phyloP scores from a whole-genome alignment of 92 coral and sea anemone species.

The Porites divaricata region DNA sequence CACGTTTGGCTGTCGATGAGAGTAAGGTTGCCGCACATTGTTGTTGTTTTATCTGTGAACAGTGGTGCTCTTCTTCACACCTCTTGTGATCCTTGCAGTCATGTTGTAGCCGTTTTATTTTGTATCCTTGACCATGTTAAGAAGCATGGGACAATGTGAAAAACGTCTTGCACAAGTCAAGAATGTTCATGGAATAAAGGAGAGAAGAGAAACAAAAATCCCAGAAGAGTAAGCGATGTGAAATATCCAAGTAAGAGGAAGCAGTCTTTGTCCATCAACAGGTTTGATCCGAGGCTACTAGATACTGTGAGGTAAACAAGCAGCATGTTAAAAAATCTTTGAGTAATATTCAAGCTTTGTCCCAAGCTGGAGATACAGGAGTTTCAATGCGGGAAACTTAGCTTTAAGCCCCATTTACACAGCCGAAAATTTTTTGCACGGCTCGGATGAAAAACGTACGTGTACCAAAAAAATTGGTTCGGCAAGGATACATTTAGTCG shows the following conservation, averaged over 20 bases:
- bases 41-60: conserved; percentile 24
- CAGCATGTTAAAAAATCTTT: conserved; percentile 12
- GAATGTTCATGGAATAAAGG: conserved; percentile 68
- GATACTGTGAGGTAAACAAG: conserved; percentile 23
- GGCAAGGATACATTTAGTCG: too few species aligned
- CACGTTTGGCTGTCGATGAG: conserved; percentile 66
- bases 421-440: too few species aligned
- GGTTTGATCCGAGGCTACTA: conserved; percentile 66
- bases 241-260: conserved; percentile 42
- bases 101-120: conserved; percentile 64
- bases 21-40: conserved; percentile 50
- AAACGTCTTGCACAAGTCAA: conserved; percentile 39
- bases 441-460: too few species aligned
- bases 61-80: conserved; percentile 53
- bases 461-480: too few species aligned
- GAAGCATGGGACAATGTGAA: conserved; percentile 31
- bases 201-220: conserved; percentile 46
- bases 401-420: too few species aligned
- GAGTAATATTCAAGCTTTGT: not conserved
- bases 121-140: conserved; percentile 41
- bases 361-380: not conserved
- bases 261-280: conserved; percentile 1
- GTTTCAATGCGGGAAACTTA: too few species aligned
- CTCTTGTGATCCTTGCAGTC: conserved; percentile 55
- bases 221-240: conserved; percentile 45